These are phyloP conservation scores for Watsonalla binaria DNA, from an alignment of 2,888 invertebrate genomes.

Conservation along the genomic window DNA sequence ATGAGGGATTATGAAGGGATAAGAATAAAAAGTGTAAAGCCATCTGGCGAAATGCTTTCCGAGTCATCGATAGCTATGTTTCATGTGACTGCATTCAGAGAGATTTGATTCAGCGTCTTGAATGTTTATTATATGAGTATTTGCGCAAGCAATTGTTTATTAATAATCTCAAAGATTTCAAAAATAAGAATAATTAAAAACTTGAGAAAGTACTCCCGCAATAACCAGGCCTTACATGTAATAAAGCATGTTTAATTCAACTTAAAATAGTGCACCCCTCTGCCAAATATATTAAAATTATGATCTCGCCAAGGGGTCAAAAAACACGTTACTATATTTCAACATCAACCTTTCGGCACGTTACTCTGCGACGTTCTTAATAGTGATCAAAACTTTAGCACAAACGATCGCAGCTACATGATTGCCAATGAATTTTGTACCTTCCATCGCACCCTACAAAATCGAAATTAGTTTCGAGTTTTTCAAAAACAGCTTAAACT, in stretches of 20 bases:
- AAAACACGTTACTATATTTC: slow-evolving; percentile 67
- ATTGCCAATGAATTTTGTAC: slow-evolving; percentile 43
- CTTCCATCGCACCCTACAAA: slow-evolving; percentile 41
- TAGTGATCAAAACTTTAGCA: slow-evolving; percentile 54
- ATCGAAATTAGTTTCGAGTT: slow-evolving; percentile 39
- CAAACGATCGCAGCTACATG: slow-evolving; percentile 32
- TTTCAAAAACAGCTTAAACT: slow-evolving; percentile 39
- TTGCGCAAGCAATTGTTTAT: too few species aligned
- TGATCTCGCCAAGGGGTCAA: slow-evolving; percentile 66
- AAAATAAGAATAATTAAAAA: too few species aligned
- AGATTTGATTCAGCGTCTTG: too few species aligned
- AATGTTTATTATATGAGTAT: too few species aligned
- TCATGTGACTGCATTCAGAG: not conserved
- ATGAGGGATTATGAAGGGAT: slow-evolving; percentile 54
- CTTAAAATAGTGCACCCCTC: slow-evolving; percentile 63
- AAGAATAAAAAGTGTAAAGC: slow-evolving; percentile 39
- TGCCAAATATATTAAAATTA: slow-evolving; percentile 67
- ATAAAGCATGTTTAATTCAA: slow-evolving; percentile 65
- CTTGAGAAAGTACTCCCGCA: slow-evolving; percentile 24
- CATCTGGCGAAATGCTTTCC: slow-evolving; percentile 39
- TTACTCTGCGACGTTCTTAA: slow-evolving; percentile 55
- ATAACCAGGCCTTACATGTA: slow-evolving; percentile 50
- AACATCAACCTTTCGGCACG: slow-evolving; percentile 63
- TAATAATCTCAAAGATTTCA: too few species aligned
- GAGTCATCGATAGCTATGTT: slow-evolving; percentile 1